A percentile compares a stretch with the other conserved stretches of the same genome.
Evolutionary conservation across 2,888 invertebrate species (phyloP).

Genomic region (Erpobdella octoculata): DNA sequence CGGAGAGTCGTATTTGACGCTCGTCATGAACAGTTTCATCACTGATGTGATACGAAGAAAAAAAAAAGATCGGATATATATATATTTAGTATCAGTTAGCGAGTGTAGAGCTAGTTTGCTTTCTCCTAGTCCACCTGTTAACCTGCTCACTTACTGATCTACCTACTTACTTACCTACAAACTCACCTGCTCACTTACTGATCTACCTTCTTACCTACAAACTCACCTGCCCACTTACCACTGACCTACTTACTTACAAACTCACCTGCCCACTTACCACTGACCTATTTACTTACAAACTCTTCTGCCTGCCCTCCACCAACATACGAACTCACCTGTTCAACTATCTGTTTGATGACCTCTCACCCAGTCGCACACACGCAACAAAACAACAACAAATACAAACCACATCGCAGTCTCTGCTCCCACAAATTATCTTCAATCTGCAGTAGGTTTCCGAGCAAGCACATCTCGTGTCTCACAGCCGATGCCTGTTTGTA

Average conservation of each 20-base stretch:
- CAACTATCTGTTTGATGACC: neutral
- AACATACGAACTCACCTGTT: neutral
- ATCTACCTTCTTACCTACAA: neutral
- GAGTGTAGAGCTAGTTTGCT: no score
- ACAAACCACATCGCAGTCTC: slow-evolving; percentile 62
- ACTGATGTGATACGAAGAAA: slow-evolving; percentile 53
- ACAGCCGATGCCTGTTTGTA: slow-evolving; percentile 59
- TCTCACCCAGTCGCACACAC: neutral
- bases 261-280: neutral
- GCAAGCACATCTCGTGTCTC: slow-evolving; percentile 76
- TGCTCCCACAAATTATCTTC: slow-evolving; percentile 93
- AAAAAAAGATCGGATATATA: neutral
- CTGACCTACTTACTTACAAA: neutral
- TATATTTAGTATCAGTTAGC: no score
- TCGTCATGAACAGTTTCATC: slow-evolving; percentile 75
- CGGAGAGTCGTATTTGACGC: slow-evolving; percentile 59
- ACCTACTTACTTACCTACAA: neutral
- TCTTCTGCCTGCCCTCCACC: neutral
- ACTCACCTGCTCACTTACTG: neutral
- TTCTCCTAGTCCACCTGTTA: no score
- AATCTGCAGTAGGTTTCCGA: slow-evolving; percentile 79
- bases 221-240: neutral
- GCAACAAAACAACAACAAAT: neutral
- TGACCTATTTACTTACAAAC: neutral
- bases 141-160: neutral